phyloP scores from a whole-genome alignment of 2,888 invertebrate species.

The Scelioninae gen. 2 region DNA sequence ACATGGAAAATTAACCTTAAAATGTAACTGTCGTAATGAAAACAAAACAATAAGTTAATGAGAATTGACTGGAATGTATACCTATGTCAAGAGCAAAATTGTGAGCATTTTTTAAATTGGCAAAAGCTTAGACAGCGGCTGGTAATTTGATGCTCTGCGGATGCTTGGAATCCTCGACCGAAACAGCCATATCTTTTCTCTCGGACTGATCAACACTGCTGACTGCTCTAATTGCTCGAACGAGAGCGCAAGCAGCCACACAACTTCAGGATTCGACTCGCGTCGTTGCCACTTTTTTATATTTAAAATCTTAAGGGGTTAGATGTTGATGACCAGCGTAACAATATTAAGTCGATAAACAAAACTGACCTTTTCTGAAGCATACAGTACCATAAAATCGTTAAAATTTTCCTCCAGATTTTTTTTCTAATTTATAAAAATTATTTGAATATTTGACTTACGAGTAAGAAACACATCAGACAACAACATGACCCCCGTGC shows the following conservation, averaged over 20 bases:
- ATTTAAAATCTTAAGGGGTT: too few species aligned
- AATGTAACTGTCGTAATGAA: slow-evolving; percentile 26
- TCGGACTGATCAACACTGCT: slow-evolving; percentile 28
- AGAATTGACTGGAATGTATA: slow-evolving; percentile 67
- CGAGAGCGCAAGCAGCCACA: slow-evolving; percentile 1
- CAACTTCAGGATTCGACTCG: neutral
- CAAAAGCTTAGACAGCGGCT: slow-evolving; percentile 78
- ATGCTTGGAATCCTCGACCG: slow-evolving; percentile 67
- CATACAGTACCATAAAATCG: too few species aligned
- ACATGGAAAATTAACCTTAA: slow-evolving; percentile 24
- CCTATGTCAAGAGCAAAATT: slow-evolving; percentile 84
- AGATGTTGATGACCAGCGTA: too few species aligned
- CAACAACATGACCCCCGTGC: too few species aligned
- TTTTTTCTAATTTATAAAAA: too few species aligned
- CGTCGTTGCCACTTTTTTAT: neutral
- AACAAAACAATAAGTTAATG: neutral
- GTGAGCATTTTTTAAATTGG: slow-evolving; percentile 80
- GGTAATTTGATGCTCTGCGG: slow-evolving; percentile 77
- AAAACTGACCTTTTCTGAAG: too few species aligned
- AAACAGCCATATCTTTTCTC: slow-evolving; percentile 67
- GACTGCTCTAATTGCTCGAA: too few species aligned
- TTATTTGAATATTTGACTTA: too few species aligned
- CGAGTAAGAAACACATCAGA: too few species aligned
- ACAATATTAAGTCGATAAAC: too few species aligned
- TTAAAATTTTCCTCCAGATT: too few species aligned